Base-by-base conservation (phyloP, 2,888 invertebrate genomes). In the Caenorhabditis uteleia region DNA sequence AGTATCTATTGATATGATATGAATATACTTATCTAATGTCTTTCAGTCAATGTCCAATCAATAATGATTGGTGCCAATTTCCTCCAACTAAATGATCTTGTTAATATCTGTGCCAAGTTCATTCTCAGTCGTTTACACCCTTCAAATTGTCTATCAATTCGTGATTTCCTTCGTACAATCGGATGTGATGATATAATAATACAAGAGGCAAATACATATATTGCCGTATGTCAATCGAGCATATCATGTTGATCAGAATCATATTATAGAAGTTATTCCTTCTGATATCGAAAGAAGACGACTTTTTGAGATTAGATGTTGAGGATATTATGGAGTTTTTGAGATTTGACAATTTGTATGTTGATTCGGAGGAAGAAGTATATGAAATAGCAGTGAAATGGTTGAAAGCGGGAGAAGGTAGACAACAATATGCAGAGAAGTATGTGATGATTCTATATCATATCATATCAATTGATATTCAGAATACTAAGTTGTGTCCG, bases 351-450 rank as follows among this genome's bases (percentile, higher is more conserved):
- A 90, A 91, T 80, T 86, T 92, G 1, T 88, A 90, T 84, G 90
- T 92, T 2, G 87, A 87, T 59, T 86, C 86, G 33, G 92, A 92
- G 83, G 91, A 91, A 82, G 73, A 88, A 85, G 90, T 92, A 29
- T 92, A 91, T 85, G 91, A 91, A 83, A 90, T 91, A 2, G 89
- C 90, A 36, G 88, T 92, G 87, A 85, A 88, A 42, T 93, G 92
- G 93, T 87, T 88, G 6, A 90, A 90, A 81, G 88, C 88, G 71
- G 88, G 89, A 39, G 84, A 85, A 31, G 87, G 88, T 2, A 86
- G 91, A 47, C 85, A 87, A 29, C 84, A 31, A 4, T 34, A 60
- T n/a, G 66, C 78, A 1, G 50, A 69, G 5, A 68, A 60, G 69
- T 76, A n/a, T 44, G 44, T 16, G 3, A n/a, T n/a, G 6, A 1